phyloP scores from a whole-genome alignment of 2,797 vertebrate genomes.

The Propithecus deckenii region DNA sequence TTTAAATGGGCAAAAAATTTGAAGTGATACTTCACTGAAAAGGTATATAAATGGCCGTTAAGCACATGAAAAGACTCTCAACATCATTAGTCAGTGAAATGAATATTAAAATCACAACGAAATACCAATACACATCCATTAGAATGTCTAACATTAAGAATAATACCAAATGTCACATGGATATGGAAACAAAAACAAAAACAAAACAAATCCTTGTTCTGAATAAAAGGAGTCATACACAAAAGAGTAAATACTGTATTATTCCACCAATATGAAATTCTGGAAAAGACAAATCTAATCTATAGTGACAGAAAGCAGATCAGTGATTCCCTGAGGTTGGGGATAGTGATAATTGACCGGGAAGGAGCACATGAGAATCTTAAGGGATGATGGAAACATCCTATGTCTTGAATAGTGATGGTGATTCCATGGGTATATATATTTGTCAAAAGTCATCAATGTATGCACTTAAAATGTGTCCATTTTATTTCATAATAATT shows the following conservation, averaged over 20 bases:
- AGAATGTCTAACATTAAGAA: neutral
- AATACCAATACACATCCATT: neutral
- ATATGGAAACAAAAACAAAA: neutral
- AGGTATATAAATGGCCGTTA: neutral
- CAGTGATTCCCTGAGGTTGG: neutral
- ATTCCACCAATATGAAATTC: neutral
- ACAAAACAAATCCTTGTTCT: neutral
- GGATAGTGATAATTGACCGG: neutral
- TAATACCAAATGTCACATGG: neutral
- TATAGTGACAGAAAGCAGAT: neutral
- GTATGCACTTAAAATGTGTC: neutral
- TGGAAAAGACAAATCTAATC: neutral
- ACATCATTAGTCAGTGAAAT: neutral
- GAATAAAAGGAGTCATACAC: neutral
- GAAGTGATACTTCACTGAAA: neutral
- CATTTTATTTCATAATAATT: neutral
- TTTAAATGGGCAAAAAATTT: neutral
- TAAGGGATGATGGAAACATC: neutral
- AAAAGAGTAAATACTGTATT: conserved; percentile 3
- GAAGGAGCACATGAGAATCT: neutral
- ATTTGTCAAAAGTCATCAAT: neutral
- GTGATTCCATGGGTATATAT: neutral
- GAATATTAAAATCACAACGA: conserved; percentile 29
- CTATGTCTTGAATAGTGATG: neutral
- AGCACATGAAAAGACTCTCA: neutral